Conservation (phyloP, 2,888 invertebrate species). For the Augochlorella aurata region DNA sequence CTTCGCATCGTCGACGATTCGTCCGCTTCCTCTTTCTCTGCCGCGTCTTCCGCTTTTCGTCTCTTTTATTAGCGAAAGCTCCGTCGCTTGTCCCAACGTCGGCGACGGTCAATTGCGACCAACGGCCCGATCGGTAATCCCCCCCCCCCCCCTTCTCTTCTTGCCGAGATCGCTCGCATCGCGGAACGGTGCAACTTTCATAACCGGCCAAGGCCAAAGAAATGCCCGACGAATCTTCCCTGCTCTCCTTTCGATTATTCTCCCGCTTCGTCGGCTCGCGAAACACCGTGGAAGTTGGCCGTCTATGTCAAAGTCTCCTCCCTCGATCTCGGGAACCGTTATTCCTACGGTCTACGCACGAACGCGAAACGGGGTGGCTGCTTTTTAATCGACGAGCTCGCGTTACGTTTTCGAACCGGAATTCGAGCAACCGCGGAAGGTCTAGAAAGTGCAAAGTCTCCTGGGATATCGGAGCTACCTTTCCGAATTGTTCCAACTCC, state of each 20-base stretch:
- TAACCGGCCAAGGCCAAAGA: not conserved
- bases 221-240: conserved; percentile 3
- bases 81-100: not conserved
- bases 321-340: too few species aligned
- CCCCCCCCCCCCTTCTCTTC: not conserved
- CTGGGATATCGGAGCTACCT: too few species aligned
- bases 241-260: not conserved
- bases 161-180: not conserved
- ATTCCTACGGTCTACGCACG: too few species aligned
- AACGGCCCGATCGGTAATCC: not conserved
- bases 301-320: too few species aligned
- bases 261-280: not conserved
- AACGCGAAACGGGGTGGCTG: too few species aligned
- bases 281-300: too few species aligned
- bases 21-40: not conserved
- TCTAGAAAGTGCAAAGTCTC: too few species aligned
- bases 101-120: not conserved
- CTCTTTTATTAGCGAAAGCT: not conserved
- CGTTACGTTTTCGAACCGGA: too few species aligned
- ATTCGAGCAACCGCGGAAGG: too few species aligned
- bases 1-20: conserved; percentile 41
- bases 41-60: not conserved
- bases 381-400: too few species aligned
- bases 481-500: too few species aligned
- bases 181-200: not conserved